phyloP scores from a whole-genome alignment of 2,888 invertebrate species.

The Diploptera punctata region DNA sequence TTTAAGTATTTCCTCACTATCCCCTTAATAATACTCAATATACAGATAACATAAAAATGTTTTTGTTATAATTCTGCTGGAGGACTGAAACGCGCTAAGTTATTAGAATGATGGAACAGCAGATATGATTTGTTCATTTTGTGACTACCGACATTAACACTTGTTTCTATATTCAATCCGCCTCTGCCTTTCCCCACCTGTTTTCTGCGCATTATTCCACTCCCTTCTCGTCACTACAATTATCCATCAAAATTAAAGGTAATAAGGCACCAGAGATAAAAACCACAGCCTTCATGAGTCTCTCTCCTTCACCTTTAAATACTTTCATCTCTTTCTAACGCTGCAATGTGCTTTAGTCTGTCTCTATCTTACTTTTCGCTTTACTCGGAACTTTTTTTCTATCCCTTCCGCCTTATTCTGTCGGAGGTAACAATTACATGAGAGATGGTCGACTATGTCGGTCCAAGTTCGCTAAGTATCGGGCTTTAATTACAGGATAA shows the following conservation, averaged over 20 bases:
- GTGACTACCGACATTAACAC: background rate
- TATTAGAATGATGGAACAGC: no score
- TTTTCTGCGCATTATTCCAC: no score
- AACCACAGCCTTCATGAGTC: conserved; percentile 35
- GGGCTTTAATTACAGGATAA: conserved; percentile 41
- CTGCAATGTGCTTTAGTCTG: no score
- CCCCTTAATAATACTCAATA: no score
- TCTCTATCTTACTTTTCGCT: conserved; percentile 1
- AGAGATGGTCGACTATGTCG: conserved; percentile 10
- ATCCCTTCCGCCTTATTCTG: background rate
- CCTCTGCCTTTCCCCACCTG: background rate
- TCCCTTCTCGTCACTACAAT: conserved; percentile 34
- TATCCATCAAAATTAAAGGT: conserved; percentile 42
- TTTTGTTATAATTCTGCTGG: no score
- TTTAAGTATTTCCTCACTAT: no score
- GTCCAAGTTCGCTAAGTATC: conserved; percentile 36
- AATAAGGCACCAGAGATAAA: conserved; percentile 38
- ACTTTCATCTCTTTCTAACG: no score
- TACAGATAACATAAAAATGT: no score
- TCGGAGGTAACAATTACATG: conserved; percentile 40
- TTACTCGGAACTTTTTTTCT: conserved; percentile 2
- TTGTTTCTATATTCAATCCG: no score
- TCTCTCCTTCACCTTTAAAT: conserved; percentile 3
- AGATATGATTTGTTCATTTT: background rate
- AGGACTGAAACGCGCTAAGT: no score